These are phyloP conservation scores for Nyleta sp. DNA, from an alignment of 2,888 invertebrate species.

Conservation along the genomic window DNA sequence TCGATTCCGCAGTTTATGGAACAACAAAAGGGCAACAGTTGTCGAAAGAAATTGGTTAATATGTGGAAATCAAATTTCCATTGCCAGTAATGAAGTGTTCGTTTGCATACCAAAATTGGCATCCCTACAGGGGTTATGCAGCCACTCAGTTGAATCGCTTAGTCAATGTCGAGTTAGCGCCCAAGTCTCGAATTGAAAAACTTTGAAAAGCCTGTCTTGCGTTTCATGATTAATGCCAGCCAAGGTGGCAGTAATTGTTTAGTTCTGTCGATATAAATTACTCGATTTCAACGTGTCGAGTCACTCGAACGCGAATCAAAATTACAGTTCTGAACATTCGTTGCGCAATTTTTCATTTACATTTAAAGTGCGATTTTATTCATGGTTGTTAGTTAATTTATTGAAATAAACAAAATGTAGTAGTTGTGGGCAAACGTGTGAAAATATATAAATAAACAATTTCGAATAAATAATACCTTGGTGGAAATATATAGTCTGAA, in stretches of 20 bases:
- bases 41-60: constrained; percentile 17
- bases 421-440: too few species aligned
- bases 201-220: constrained; percentile 66
- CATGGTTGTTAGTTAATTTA: too few species aligned
- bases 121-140: constrained; percentile 37
- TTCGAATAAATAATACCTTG: too few species aligned
- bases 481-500: too few species aligned
- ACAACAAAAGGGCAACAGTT: neutral
- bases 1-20: neutral
- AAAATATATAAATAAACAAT: neutral
- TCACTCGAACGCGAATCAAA: constrained; percentile 44
- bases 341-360: neutral
- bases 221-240: constrained; percentile 64
- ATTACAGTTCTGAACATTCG: neutral
- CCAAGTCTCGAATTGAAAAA: constrained; percentile 59
- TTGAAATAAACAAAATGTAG: too few species aligned
- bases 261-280: constrained; percentile 56
- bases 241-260: constrained; percentile 61
- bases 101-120: constrained; percentile 51
- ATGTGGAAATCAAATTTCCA: constrained; percentile 14
- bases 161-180: constrained; percentile 54
- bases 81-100: constrained; percentile 41
- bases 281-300: constrained; percentile 32
- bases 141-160: constrained; percentile 41
- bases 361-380: too few species aligned